Conservation (phyloP, 2,797 vertebrate genomes). For the Sebastes umbrosus region DNA sequence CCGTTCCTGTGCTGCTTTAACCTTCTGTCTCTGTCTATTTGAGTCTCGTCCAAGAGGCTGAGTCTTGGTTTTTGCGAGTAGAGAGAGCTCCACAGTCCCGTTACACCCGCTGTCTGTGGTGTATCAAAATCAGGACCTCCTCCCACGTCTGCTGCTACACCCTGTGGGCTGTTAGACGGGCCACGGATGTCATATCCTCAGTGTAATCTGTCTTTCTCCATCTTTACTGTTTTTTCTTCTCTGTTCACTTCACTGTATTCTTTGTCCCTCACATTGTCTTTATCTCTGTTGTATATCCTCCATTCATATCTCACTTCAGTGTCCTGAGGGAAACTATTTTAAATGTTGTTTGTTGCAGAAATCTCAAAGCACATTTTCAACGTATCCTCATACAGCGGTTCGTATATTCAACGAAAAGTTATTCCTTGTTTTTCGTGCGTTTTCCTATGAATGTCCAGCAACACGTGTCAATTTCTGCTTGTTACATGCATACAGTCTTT, state of each 20-base stretch:
- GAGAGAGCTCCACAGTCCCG: not conserved
- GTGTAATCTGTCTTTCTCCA: constrained; percentile 8
- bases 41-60: constrained; percentile 32
- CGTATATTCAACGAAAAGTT: fast-evolving
- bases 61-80: constrained; percentile 8
- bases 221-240: not conserved
- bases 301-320: not conserved
- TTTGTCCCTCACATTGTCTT: not conserved
- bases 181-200: constrained; percentile 17
- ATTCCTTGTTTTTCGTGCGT: not conserved
- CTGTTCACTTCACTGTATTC: not conserved
- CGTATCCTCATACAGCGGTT: not conserved
- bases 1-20: constrained; percentile 35
- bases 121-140: constrained; percentile 49
- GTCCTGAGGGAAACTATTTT: not conserved
- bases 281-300: not conserved
- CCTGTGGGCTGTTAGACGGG: constrained; percentile 23
- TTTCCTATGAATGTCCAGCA: not conserved
- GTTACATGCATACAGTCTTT: not conserved
- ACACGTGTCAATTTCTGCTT: fast-evolving
- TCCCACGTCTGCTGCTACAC: constrained; percentile 32
- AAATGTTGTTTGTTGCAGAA: not conserved
- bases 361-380: not conserved
- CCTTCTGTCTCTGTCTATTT: constrained; percentile 56
- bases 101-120: constrained; percentile 28